Conservation (phyloP, 2,113 vertebrate genomes). For the Cyphomyrus discorhynchus region DNA sequence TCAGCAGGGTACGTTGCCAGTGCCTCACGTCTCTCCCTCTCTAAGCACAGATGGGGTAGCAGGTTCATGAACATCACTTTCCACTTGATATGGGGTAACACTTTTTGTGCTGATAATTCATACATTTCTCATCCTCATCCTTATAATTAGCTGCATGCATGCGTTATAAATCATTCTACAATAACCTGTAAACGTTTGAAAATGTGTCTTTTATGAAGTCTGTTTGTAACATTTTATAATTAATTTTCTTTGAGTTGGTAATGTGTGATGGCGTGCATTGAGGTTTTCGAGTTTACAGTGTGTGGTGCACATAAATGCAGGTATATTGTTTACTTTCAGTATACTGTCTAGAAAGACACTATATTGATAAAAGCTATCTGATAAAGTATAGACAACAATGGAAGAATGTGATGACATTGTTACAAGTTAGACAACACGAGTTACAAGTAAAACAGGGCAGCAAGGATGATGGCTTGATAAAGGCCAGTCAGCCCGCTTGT, state of each 20-base stretch:
- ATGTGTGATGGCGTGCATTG: not conserved
- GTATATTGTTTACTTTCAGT: not conserved
- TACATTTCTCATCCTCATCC: not conserved
- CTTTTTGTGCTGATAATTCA: not conserved
- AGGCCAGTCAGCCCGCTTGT: not conserved
- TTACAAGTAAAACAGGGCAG: not conserved
- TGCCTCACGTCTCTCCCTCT: not conserved
- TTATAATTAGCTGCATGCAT: not conserved
- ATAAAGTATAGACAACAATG: not conserved
- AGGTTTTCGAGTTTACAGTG: not conserved
- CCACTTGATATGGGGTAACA: not conserved
- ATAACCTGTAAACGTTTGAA: not conserved
- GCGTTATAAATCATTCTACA: not conserved
- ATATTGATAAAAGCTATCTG: not conserved
- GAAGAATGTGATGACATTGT: not conserved
- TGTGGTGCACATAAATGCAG: not conserved
- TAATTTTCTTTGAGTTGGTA: not conserved
- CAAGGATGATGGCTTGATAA: not conserved
- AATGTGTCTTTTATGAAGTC: not conserved
- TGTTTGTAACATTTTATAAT: not conserved
- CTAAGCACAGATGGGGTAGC: not conserved
- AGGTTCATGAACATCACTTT: not conserved
- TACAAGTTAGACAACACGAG: not conserved
- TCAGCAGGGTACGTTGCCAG: constrained; percentile 77
- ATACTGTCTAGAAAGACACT: not conserved